Base-by-base conservation (phyloP, 2,113 vertebrate genomes). In the Castor canadensis region DNA sequence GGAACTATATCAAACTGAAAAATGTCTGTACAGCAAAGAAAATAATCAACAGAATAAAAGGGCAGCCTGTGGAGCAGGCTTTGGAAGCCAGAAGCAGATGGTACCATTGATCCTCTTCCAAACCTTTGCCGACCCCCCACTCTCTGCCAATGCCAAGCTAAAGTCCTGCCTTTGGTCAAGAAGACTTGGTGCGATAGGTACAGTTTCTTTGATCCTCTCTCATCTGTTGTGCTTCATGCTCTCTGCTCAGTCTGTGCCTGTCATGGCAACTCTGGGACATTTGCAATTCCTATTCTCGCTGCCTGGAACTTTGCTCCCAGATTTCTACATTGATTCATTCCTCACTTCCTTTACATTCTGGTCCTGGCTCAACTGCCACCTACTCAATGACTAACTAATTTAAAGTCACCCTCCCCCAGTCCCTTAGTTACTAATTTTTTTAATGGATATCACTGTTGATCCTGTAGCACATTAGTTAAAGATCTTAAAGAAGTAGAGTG, bases 161-260 rank as follows among this genome's bases (percentile, higher is more conserved):
- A 10, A 40, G 19, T 83, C 12, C 52, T 49, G 0, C 3, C 35
- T 16, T 84, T 47, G 10, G 13, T 24, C 28, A 7, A 1, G 16
- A 60, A 20, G 26, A 16, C 32, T 62, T 66, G 17, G 24, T 43
- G 38, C 6, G 24, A 24, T 43, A 16, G 81, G 47, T 22, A 2
- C 43, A 13, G 0, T 67, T 56, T 24, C 58, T 35, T 32, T 8
- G 4, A 6, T 38, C 49, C 67, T 19, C 16, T 66, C 52, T 49
- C 4, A 0, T 3, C 16, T 3, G 43, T 64, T 40, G 3, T 8
- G 5, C 56, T 49, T 72, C 9, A 0, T 2, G 8, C 19, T 12
- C 7, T 75, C 71, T 69, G 38, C 28, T 35, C 13, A 47, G 26
- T 58, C 52, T 0, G 0, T 22, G 1, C 5, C 16, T 32, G 9